These are phyloP conservation scores for Frieseomelitta varia DNA, from an alignment of 1,140 invertebrate genomes.

Conservation along the genomic window DNA sequence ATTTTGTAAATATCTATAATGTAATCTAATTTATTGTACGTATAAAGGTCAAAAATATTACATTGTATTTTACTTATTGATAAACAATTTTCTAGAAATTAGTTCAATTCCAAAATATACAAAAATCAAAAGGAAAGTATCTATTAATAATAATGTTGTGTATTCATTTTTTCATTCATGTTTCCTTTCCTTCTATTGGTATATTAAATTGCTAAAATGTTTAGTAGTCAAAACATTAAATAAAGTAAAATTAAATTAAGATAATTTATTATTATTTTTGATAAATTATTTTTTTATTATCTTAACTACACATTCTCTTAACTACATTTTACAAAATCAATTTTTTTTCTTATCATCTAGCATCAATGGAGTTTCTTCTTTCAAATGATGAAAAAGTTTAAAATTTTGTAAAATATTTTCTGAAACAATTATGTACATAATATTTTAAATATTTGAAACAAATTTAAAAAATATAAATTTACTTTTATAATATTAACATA, in stretches of 20 bases:
- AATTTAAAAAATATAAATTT: background rate
- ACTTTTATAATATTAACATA: background rate
- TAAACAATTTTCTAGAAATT: background rate
- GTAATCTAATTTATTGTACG: conserved; percentile 16
- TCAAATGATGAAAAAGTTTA: background rate
- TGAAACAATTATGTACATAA: conserved; percentile 36
- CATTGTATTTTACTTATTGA: background rate
- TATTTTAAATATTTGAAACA: background rate
- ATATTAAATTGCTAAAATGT: background rate
- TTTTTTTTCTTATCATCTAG: background rate
- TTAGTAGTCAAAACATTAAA: background rate
- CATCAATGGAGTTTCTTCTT: too few relatives aligned
- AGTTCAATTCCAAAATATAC: too few relatives aligned
- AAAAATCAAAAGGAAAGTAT: background rate
- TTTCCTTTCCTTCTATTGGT: background rate
- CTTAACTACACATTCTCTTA: background rate
- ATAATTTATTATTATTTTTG: background rate
- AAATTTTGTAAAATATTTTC: conserved; percentile 48
- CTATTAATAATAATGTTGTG: background rate
- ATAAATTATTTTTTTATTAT: conserved; percentile 12
- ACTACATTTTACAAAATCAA: background rate
- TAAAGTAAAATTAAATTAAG: background rate
- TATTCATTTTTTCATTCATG: background rate
- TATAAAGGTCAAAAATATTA: background rate
- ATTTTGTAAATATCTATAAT: conserved; percentile 25